Base-by-base conservation (phyloP, 92 coral and sea anemone species). In the Blastomussa wellsi region DNA sequence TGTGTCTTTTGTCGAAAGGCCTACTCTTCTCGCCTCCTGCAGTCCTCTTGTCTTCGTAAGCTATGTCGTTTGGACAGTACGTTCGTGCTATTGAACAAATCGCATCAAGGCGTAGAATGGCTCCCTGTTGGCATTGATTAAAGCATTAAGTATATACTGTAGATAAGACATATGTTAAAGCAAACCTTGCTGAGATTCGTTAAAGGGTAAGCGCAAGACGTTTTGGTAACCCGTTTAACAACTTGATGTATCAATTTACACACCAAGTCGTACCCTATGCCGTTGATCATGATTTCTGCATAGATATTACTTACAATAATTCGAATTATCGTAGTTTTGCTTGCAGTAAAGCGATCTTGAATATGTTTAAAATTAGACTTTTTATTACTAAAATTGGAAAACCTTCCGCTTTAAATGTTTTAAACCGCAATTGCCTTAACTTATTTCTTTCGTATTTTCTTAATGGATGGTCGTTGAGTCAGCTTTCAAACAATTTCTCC, bases 1-100 rank as follows among this genome's bases (percentile, higher is more conserved):
- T 37, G n/a, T 36, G 5, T 38, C 48, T 7, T 38, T 29, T 33
- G 75, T 38, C 13, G 28, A 35, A 7, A 17, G 44, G 75, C 16
- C 64, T 57, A 3, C 10, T 7, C 44, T 24, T 51, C 52, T 70
- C 42, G 11, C 52, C 78, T 37, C 48, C 78, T 33, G 70, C 48
- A 9, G 49, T 9, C 55, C 2, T 37, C 48, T 72, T 76, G 28
- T 12, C 31, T 37, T 68, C 13, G 66, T 10, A 28, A 26, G 11
- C 16, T 26, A 39, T 20, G 1, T 74, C 19, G 5, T 74, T 20
- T 49, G 86, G 78, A 32, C 86, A 82, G 67, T 36, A 72, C 13
- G 66, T 33, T 38, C 78, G 71, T 38, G 86, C 78, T 24, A 19
- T 78, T n/a, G 69, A 82, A 52, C 86, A 82, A 49, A 82, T 82